Evolutionary conservation across 2,888 invertebrate species (phyloP), one percentile per base, ranked within the genome.

Genomic region (Clepsis dumicolana): DNA sequence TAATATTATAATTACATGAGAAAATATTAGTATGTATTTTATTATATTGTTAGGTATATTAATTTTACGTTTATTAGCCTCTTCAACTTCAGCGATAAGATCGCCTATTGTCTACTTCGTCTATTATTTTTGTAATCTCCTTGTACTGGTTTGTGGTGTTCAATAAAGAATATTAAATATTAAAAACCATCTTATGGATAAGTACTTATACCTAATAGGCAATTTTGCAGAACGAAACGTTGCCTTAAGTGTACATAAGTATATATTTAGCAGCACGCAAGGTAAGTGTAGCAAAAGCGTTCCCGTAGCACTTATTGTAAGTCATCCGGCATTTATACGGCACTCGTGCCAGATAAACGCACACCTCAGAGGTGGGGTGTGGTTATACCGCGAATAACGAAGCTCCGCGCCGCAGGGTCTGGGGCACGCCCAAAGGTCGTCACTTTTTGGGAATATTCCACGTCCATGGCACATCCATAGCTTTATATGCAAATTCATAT

Each of bases 301-400:
- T 68, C 57, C 54, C 41, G 44, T 29, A 64, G 63, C 70, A 66
- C 66, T 70, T 70, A 70, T 70, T 66, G 70, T 70, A 66, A 66
- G 59, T 70, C 63, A 70, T 70, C 68, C 67, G 52, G 59, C 59
- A 53, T 59, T 62, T 68, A 64, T 68, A 59, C 41, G 41, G 57
- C 62, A 50, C 68, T 53, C 68, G n/a, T 52, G 59, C 41, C 52
- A 59, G 63, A 68, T 63, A 64, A 63, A 64, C 64, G 68, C 32
- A 53, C 59, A 63, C 63, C 67, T 67, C 52, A 16, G 54, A 56
- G 63, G 64, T 50, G 60, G 16, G 62, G 48, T 50, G 60, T 12
- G 62, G 48, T 52, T 61, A 25, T 65, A 53, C 48, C 57, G 29
- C 63, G 44, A 65, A 63, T 66, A 63, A 70, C 62, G 57, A 60